Evolutionary conservation across 2,888 invertebrate species (phyloP).

Genomic region (Bombylius major): DNA sequence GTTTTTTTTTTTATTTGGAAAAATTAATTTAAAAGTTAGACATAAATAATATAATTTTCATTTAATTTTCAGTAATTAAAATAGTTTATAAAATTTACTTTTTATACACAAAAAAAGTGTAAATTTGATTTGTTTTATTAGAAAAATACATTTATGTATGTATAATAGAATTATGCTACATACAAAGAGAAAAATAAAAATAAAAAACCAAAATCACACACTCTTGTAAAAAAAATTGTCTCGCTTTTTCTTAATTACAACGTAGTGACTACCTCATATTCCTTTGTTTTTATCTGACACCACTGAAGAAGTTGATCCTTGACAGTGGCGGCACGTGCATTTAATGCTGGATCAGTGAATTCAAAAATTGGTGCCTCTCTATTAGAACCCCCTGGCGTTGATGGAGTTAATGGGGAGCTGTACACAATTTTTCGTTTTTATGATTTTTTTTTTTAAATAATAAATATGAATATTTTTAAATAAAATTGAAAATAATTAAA

Average conservation of each 20-base stretch:
- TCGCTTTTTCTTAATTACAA: neutral
- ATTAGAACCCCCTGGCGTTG: slow-evolving; percentile 46
- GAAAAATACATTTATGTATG: too few species aligned
- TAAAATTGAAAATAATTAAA: neutral
- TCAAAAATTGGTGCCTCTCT: slow-evolving; percentile 63
- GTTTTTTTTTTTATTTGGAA: too few species aligned
- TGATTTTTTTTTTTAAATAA: neutral
- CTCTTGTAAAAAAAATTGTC: too few species aligned
- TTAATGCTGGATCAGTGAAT: slow-evolving; percentile 83
- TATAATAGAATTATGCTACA: too few species aligned
- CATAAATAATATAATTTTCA: too few species aligned
- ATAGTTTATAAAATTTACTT: too few species aligned
- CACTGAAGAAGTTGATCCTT: slow-evolving; percentile 94
- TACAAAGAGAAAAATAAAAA: too few species aligned
- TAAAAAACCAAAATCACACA: too few species aligned
- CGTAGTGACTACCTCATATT: slow-evolving; percentile 70
- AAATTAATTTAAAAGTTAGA: too few species aligned
- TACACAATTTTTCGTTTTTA: neutral
- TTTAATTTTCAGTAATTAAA: too few species aligned
- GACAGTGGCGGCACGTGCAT: slow-evolving; percentile 84
- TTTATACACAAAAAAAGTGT: too few species aligned
- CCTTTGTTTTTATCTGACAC: slow-evolving; percentile 94
- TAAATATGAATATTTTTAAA: slow-evolving; percentile 1
- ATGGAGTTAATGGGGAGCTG: slow-evolving; percentile 64
- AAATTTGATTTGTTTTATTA: too few species aligned